Base-by-base conservation (phyloP, 2,113 vertebrate species). In the Pardalotus punctatus region DNA sequence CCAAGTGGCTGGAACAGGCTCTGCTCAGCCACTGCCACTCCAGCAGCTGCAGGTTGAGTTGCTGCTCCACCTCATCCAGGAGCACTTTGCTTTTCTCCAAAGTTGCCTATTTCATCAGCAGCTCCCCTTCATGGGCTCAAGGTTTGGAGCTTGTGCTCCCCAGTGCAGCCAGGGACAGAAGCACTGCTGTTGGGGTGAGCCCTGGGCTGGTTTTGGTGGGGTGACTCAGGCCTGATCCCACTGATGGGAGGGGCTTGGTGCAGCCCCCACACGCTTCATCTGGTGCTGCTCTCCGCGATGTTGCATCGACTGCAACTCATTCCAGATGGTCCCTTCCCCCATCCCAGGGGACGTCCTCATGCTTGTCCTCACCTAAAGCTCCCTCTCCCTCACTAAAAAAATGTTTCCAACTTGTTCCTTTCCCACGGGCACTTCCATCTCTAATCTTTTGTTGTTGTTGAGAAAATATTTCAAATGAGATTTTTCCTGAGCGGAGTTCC, bases 171-270 rank as follows among this genome's bases (percentile, higher is more conserved):
- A 8, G 60, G 47, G 57, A 21, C 18, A 45, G 47, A 43, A 42
- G 18, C 0, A 4, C 11, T 0, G 2, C 19, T 12, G 11, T 5
- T 4, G 23, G 48, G 33, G 36, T 19, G 19, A 60, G 25, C 14
- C 18, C 65, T 11, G 64, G 33, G 18, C 33, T 36, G 58, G 21
- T 48, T 65, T 54, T 1, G 1, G 18, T 21, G 76, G 36, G 22
- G 6, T 23, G 35, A 45, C 51, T 36, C 12, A 7, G 35, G 62
- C 45, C 8, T 25, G 21, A 2, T 66, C 19, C 78, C 19, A 6
- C 4, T 4, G 14, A 57, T 48, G n/a, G 48, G 43, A 67, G 15
- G 40, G 1, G 2, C 54, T 51, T 43, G 9, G 24, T 1, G 16
- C 64, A 36, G n/a, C 33, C 45, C 33, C 40, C 25, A 2, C 28